phyloP scores from a whole-genome alignment of 2,888 invertebrate species.

The Drosophila paranaensis region DNA sequence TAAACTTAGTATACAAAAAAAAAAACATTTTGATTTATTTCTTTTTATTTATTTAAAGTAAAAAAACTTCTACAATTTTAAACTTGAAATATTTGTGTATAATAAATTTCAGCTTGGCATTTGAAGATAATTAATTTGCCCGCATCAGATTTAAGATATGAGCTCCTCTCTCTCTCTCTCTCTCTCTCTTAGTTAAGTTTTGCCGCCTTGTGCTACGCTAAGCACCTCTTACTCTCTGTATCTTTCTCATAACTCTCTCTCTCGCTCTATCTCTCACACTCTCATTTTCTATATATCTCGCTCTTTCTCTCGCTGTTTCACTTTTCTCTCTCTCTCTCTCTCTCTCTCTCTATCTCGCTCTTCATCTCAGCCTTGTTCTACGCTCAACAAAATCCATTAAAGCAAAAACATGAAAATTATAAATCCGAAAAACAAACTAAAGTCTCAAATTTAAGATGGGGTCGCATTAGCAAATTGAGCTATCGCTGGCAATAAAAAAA shows the following conservation, averaged over 20 bases:
- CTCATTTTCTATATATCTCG: background rate
- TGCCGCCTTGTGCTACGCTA: background rate
- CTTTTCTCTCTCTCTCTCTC: no score
- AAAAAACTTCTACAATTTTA: background rate
- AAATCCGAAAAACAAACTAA: conserved; percentile 6
- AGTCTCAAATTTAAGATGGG: background rate
- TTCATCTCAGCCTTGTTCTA: background rate
- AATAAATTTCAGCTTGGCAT: background rate
- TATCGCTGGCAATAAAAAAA: conserved; percentile 1
- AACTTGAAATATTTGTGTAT: background rate
- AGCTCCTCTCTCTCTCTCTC: background rate
- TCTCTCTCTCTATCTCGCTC: background rate
- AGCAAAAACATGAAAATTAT: background rate
- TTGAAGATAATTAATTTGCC: background rate
- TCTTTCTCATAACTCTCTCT: no score
- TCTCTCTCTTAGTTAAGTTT: background rate
- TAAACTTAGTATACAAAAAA: background rate
- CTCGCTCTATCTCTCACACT: background rate
- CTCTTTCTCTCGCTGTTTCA: background rate
- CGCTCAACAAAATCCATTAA: background rate
- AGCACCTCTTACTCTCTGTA: background rate
- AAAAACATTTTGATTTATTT: background rate
- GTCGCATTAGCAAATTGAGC: conserved; percentile 13
- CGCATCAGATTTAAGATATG: background rate
- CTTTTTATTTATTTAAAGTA: background rate